These are phyloP conservation scores for Pristionchus maxplancki DNA, from an alignment of 2,888 invertebrate genomes.

Conservation along the genomic window DNA sequence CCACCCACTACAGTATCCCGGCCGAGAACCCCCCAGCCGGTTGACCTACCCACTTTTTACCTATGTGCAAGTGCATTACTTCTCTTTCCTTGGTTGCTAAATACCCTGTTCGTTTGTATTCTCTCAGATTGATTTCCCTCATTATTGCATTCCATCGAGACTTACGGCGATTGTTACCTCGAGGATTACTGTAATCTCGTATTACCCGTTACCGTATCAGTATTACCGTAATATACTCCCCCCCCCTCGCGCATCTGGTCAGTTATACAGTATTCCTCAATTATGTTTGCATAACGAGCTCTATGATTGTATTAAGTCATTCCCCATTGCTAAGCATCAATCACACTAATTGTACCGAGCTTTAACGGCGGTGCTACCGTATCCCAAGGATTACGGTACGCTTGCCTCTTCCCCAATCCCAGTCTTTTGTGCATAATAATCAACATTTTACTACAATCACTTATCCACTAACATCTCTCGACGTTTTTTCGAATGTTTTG, in stretches of 20 bases:
- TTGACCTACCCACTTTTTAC: background rate
- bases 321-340: conserved; percentile 12
- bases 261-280: background rate
- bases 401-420: background rate
- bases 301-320: conserved; percentile 12
- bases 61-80: conserved; percentile 30
- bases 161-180: conserved; percentile 42
- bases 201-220: conserved; percentile 41
- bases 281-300: background rate
- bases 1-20: background rate
- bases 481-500: conserved; percentile 11
- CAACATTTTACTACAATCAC: conserved; percentile 12
- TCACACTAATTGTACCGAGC: conserved; percentile 9
- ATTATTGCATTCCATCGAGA: conserved; percentile 34
- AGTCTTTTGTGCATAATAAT: conserved; percentile 21
- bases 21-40: conserved; percentile 7
- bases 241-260: background rate
- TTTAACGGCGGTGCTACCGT: conserved; percentile 4
- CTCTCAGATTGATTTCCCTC: background rate
- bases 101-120: background rate
- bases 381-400: background rate
- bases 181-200: conserved; percentile 41
- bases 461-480: conserved; percentile 46
- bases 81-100: conserved; percentile 10
- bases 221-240: background rate